Evolutionary conservation across 1,140 invertebrate species (phyloP).

Genomic region (Coptotermes formosanus): DNA sequence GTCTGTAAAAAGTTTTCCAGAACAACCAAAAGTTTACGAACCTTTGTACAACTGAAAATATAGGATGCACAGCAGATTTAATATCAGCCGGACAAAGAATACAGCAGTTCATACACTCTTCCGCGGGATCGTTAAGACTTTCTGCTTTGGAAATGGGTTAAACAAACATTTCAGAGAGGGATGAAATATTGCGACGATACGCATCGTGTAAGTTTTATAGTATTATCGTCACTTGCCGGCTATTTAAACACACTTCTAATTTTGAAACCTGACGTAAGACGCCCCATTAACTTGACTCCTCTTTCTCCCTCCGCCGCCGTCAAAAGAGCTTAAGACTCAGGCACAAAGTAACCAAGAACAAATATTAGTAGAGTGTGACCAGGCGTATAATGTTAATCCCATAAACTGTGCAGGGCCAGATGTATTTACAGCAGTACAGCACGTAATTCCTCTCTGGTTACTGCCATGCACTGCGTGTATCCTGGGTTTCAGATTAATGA

Average conservation of each 20-base stretch:
- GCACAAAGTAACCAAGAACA: neutral
- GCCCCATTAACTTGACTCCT: neutral
- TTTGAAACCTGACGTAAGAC: constrained; percentile 5
- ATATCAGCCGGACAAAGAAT: neutral
- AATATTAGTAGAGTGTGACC: constrained; percentile 6
- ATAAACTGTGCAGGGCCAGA: neutral
- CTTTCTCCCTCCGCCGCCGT: neutral
- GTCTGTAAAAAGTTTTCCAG: too few relatives aligned
- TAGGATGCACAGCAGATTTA: too few relatives aligned
- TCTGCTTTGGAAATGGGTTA: neutral
- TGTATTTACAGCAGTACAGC: neutral
- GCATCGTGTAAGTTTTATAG: neutral
- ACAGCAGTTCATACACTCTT: neutral
- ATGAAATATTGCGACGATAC: neutral
- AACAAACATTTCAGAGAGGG: neutral
- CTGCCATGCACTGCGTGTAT: neutral
- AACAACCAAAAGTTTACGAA: too few relatives aligned
- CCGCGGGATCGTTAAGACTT: neutral
- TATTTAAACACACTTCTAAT: neutral
- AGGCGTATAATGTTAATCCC: neutral
- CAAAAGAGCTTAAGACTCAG: neutral
- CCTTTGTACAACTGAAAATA: too few relatives aligned
- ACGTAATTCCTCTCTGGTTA: neutral
- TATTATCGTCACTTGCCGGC: neutral
- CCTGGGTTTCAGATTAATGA: neutral